Evolutionary conservation across 2,888 invertebrate species (phyloP), one percentile per base, ranked within the genome.

Genomic region (Cheilosia scutellata): DNA sequence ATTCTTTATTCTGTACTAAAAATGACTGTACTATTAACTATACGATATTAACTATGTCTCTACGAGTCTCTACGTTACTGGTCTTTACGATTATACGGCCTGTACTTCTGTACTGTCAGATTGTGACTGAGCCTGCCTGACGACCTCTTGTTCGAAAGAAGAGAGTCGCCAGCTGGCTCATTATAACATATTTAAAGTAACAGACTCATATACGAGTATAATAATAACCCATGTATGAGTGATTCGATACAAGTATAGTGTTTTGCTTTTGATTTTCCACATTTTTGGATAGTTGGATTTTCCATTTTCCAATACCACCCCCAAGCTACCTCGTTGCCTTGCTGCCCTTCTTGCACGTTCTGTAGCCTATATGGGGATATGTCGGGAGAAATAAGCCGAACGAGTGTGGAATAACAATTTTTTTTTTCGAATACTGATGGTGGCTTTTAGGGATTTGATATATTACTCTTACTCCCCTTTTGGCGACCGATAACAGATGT

Each of bases 371-470:
- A 9, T 44, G 42, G 42, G 68, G 29, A 68, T 60, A 33, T 68
- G 44, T 65, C n/a, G 66, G 40, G 20, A 44, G 27, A 58, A 55
- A 53, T 77, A 44, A 77, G 62, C 29, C 57, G 37, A 25, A 55
- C 53, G 53, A 40, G 53, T 27, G 37, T 44, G 44, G 77, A 77
- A 77, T 77, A 70, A 55, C 29, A 70, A 77, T 70, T 40, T 33
- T 44, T 37, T 33, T 7, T 33, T 60, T 58, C 5, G 9, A 13
- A n/a, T 20, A n/a, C 1, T 13, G 58, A 13, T 40, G 40, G 31
- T 47, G 13, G 27, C 20, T 62, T 62, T 51, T 44, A 51, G 29
- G 49, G 49, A 72, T 76, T 76, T 51, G 51, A 76, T 33, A 66
- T 49, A 75, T 75, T 47, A 49, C 47, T 9, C 20, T 31, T 11